Conservation (phyloP, 2,797 vertebrate genomes). For the Pteronotus mesoamericanus region DNA sequence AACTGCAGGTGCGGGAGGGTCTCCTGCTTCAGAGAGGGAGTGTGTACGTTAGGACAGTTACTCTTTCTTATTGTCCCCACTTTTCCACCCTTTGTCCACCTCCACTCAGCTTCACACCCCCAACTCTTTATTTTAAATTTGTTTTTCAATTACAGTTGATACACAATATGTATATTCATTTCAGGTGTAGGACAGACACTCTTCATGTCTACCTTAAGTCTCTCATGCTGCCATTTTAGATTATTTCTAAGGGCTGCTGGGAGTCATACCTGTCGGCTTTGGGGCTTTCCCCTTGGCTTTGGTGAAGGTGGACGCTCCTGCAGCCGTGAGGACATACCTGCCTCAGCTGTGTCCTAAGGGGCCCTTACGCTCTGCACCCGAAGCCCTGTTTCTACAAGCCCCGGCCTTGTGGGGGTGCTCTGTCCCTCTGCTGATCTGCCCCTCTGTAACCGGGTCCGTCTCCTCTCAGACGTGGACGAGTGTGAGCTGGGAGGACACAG, state of each 20-base stretch:
- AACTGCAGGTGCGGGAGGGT: neutral
- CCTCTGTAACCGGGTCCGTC: neutral
- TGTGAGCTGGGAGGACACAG: slow-evolving; percentile 93
- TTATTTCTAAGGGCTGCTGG: neutral
- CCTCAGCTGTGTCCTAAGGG: neutral
- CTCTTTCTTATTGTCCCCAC: too few species aligned
- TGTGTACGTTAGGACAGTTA: neutral
- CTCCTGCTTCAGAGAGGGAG: neutral
- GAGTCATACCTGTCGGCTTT: neutral
- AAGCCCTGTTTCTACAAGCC: neutral
- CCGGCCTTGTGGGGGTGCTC: accelerated
- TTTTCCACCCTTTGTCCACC: neutral
- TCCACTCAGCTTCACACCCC: neutral
- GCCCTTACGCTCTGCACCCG: neutral
- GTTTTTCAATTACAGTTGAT: neutral
- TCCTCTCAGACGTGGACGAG: slow-evolving; percentile 89
- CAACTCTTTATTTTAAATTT: neutral
- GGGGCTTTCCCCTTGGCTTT: neutral
- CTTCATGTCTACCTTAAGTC: neutral
- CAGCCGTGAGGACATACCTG: neutral
- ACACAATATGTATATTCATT: neutral
- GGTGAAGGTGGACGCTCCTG: neutral
- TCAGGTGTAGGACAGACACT: neutral
- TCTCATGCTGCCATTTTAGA: neutral
- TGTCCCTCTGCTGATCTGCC: too few species aligned